Percentiles rank a stretch among this genome's conserved stretches.
These are phyloP conservation scores for Chaenocephalus aceratus DNA, from an alignment of 2,113 vertebrate species.

Conservation along the genomic window DNA sequence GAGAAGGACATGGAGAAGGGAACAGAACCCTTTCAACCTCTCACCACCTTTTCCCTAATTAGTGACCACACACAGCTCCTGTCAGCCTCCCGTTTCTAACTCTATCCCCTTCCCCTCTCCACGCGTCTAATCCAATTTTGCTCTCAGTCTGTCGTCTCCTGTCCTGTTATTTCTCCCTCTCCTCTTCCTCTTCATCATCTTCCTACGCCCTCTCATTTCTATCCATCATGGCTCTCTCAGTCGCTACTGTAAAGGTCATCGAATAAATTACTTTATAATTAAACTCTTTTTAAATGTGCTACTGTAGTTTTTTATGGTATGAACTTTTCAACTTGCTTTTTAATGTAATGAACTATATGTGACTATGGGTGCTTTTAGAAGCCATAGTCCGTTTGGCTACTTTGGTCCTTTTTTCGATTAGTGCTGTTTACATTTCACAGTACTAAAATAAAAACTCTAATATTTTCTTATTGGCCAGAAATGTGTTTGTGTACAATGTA, in stretches of 20 bases:
- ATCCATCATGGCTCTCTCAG: constrained; percentile 16
- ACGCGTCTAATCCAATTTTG: constrained; percentile 41
- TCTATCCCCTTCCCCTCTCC: constrained; percentile 52
- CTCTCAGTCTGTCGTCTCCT: constrained; percentile 8
- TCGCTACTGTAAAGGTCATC: constrained; percentile 46
- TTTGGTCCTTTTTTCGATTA: no score
- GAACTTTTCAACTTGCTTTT: neutral
- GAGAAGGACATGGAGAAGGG: constrained; percentile 32
- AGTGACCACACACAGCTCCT: constrained; percentile 71
- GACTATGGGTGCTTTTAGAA: neutral
- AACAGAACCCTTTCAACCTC: constrained; percentile 52
- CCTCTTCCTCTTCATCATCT: constrained; percentile 16
- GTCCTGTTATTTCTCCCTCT: constrained; percentile 18
- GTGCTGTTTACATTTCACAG: no score
- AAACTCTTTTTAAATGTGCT: neutral
- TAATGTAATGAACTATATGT: neutral
- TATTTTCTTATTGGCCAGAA: no score
- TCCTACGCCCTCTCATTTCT: neutral
- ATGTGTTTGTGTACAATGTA: no score
- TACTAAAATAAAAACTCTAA: no score
- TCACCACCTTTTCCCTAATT: constrained; percentile 66
- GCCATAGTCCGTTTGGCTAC: no score
- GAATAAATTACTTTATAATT: constrained; percentile 12
- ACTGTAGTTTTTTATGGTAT: neutral
- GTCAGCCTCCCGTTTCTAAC: constrained; percentile 39